A percentile compares a stretch with the other conserved stretches of the same genome.
phyloP scores from a whole-genome alignment of 1,140 invertebrate species.

The Leucophenga varia region DNA sequence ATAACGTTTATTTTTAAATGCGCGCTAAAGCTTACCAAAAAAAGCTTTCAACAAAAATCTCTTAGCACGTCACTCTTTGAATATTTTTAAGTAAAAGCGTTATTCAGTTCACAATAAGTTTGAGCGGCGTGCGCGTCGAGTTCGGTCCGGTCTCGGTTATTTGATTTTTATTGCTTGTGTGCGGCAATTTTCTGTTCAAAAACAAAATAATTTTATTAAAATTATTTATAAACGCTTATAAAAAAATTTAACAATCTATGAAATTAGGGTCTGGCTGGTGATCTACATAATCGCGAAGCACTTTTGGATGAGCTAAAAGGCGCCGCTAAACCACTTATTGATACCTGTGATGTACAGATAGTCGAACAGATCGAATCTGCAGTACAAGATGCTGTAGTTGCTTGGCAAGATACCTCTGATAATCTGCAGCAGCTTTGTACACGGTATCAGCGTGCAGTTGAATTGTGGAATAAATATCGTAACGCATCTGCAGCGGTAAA shows the following conservation, averaged over 20 bases:
- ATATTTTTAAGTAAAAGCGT: too few relatives aligned
- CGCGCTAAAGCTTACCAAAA: too few relatives aligned
- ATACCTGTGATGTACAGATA: slow-evolving; percentile 68
- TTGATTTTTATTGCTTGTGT: too few relatives aligned
- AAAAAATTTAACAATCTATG: slow-evolving; percentile 2
- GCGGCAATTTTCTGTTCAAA: not conserved
- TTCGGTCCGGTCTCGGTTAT: too few relatives aligned
- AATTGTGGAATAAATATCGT: slow-evolving; percentile 74
- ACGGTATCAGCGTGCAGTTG: slow-evolving; percentile 73
- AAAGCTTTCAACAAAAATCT: too few relatives aligned
- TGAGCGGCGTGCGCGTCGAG: slow-evolving; percentile 37
- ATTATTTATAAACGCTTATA: slow-evolving; percentile 1
- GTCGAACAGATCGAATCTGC: slow-evolving; percentile 69
- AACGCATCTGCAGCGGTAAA: slow-evolving; percentile 74
- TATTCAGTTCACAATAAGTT: slow-evolving; percentile 37
- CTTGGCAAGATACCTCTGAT: slow-evolving; percentile 73
- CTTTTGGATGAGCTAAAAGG: slow-evolving; percentile 69
- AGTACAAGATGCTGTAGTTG: slow-evolving; percentile 72
- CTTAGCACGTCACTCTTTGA: too few relatives aligned
- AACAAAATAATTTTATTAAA: slow-evolving; percentile 6
- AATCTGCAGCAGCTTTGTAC: slow-evolving; percentile 72
- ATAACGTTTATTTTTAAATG: too few relatives aligned
- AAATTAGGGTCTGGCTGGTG: slow-evolving; percentile 63
- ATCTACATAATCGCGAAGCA: slow-evolving; percentile 67
- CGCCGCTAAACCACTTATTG: slow-evolving; percentile 69